Conservation (phyloP, 2,888 invertebrate species). For the Apodemia zela region DNA sequence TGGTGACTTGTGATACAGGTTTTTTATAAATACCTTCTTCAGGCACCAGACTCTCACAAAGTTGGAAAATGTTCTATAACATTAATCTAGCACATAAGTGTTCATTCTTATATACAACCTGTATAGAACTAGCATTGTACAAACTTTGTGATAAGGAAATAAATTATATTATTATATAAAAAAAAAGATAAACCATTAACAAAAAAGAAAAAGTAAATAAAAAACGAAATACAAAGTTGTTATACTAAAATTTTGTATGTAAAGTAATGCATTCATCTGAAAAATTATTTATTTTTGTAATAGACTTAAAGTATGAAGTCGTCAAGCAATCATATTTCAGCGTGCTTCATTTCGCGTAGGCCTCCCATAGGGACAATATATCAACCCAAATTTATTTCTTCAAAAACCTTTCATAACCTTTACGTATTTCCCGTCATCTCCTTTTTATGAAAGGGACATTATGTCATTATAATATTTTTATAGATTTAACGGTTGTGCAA, state of each 20-base stretch:
- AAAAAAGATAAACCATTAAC: too few species aligned
- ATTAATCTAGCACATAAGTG: too few species aligned
- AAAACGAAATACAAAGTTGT: background rate
- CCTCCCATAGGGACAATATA: slow-evolving; percentile 56
- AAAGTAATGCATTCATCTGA: background rate
- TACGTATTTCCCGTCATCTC: slow-evolving; percentile 36
- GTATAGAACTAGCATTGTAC: too few species aligned
- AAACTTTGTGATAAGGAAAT: too few species aligned
- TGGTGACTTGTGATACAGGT: too few species aligned
- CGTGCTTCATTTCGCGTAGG: slow-evolving; percentile 50
- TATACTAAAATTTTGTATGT: slow-evolving; percentile 20
- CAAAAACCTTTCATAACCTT: slow-evolving; percentile 53
- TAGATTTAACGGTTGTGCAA: slow-evolving; percentile 9
- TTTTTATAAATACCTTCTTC: too few species aligned
- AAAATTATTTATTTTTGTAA: slow-evolving; percentile 24
- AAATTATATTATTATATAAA: too few species aligned
- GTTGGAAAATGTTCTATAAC: too few species aligned
- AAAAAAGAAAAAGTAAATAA: too few species aligned
- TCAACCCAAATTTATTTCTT: slow-evolving; percentile 64
- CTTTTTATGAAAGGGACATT: slow-evolving; percentile 28
- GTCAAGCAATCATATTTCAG: slow-evolving; percentile 51
- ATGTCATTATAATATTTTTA: slow-evolving; percentile 20
- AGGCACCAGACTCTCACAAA: too few species aligned
- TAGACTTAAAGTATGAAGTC: slow-evolving; percentile 34
- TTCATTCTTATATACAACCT: too few species aligned